Evolutionary conservation across 2,113 vertebrate species (phyloP), one percentile per base, ranked within the genome.

Genomic region (Oxyura jamaicensis): DNA sequence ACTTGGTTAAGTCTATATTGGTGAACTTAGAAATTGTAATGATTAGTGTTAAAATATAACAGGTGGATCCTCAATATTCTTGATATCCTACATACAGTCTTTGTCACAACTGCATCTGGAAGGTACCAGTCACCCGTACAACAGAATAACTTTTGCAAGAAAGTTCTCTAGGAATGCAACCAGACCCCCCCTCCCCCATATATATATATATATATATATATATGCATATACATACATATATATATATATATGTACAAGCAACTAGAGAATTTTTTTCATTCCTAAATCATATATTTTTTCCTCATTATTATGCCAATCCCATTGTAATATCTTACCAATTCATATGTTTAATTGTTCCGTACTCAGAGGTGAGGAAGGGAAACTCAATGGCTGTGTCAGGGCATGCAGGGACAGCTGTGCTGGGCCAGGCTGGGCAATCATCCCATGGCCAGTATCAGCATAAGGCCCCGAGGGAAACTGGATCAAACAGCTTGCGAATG

Each of bases 391-490:
- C 8, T 65, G 31, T 33, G 10, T 15, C 8, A 76, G 22, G 71
- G 5, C 1, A 3, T 1, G 2, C 0, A 0, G 18, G 9, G 13
- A 21, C 35, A 33, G 14, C 33, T 23, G 4, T 10, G 8, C n/a
- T 28, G 14, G 31, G 21, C 18, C 3, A 3, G 36, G 6, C 15
- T 16, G 56, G n/a, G 41, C 29, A 0, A 0, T 42, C 10, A 17
- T 14, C 26, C 21, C n/a, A 48, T 0, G 2, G 8, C 48, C 69
- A 4, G 10, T 14, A 4, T 42, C 48, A 87, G 15, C 8, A 39
- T 35, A 33, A 58, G 26, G 29, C 5, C 29, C 3, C 2, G 16
- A 53, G 20, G 13, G 18, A 2, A 62, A 18, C 4, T 0, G 0
- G 3, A 2, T 41, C 33, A 53, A 28, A 11, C 18, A 52, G 55